These are phyloP conservation scores for Etheostoma perlongum DNA, from an alignment of 2,797 vertebrate species.

Conservation along the genomic window DNA sequence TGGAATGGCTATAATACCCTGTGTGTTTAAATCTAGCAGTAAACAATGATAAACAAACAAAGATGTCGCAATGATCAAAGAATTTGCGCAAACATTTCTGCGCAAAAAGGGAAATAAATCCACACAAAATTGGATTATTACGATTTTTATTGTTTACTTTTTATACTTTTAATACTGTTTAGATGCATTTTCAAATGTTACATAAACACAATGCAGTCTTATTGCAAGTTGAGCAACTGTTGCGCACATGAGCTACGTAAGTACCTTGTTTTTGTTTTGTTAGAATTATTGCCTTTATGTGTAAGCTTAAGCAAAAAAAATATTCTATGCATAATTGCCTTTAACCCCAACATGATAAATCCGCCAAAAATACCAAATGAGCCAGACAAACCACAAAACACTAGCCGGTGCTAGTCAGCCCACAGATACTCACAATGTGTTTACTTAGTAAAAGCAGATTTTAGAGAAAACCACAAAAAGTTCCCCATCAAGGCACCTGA, in stretches of 20 bases:
- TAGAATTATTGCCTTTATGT: not conserved
- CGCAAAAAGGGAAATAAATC: not conserved
- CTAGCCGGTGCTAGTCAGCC: not conserved
- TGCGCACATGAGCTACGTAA: not conserved
- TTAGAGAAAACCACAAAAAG: not conserved
- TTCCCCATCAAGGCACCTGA: conserved; percentile 20
- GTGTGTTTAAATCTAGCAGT: not conserved
- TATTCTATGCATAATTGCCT: not conserved
- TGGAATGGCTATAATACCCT: not conserved
- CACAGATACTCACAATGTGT: not conserved
- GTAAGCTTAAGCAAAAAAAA: not conserved
- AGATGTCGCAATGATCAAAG: not conserved
- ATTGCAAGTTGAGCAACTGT: not conserved
- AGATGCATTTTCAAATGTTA: not conserved
- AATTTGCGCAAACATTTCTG: not conserved
- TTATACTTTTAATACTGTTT: not conserved
- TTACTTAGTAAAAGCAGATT: not conserved
- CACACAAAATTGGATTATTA: too few species aligned
- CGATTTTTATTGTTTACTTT: too few species aligned
- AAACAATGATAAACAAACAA: not conserved
- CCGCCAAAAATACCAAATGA: not conserved
- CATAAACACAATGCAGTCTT: not conserved
- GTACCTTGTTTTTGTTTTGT: not conserved
- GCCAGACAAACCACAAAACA: not conserved
- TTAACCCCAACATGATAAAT: not conserved